phyloP scores from a whole-genome alignment of 92 coral and sea anemone species.

The Parazoanthus swiftii region DNA sequence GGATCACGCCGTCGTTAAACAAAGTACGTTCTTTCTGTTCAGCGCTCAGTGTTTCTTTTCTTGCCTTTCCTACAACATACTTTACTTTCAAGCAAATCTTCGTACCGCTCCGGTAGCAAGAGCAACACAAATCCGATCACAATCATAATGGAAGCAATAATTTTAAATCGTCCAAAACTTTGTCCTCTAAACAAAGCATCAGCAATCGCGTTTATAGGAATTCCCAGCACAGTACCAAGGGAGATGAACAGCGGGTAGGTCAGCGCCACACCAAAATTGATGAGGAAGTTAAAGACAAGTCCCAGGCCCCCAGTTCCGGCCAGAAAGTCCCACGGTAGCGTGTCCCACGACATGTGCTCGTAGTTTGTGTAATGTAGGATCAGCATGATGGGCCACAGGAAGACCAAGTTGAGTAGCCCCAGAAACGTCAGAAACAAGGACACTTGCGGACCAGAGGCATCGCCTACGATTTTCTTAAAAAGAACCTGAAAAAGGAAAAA shows the following conservation, averaged over 20 bases:
- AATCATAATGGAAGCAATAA: conserved; percentile 70
- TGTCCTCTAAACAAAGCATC: conserved; percentile 69
- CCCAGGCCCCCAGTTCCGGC: conserved; percentile 69
- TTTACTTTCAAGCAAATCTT: conserved; percentile 15
- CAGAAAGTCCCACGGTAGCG: conserved; percentile 78
- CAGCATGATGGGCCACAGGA: conserved; percentile 78
- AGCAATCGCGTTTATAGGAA: conserved; percentile 80
- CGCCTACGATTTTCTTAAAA: conserved; percentile 66
- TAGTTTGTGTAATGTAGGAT: conserved; percentile 67
- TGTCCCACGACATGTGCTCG: conserved; percentile 66
- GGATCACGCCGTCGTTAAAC: background rate
- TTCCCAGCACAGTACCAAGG: conserved; percentile 87
- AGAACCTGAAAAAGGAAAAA: conserved; percentile 45
- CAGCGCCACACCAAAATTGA: conserved; percentile 90
- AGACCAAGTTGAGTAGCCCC: conserved; percentile 59
- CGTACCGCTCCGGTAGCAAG: conserved; percentile 46
- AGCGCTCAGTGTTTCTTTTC: background rate
- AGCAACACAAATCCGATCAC: conserved; percentile 68
- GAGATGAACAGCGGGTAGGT: conserved; percentile 90
- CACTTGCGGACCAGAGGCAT: conserved; percentile 72
- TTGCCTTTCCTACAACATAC: conserved; percentile 4
- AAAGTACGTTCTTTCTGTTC: too few species aligned
- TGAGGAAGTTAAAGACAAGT: conserved; percentile 69
- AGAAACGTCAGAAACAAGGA: conserved; percentile 75
- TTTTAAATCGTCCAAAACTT: conserved; percentile 60